Conservation (phyloP, 37 sponge, comb jelly and placozoan genomes). For the Lycopodina hypogea region DNA sequence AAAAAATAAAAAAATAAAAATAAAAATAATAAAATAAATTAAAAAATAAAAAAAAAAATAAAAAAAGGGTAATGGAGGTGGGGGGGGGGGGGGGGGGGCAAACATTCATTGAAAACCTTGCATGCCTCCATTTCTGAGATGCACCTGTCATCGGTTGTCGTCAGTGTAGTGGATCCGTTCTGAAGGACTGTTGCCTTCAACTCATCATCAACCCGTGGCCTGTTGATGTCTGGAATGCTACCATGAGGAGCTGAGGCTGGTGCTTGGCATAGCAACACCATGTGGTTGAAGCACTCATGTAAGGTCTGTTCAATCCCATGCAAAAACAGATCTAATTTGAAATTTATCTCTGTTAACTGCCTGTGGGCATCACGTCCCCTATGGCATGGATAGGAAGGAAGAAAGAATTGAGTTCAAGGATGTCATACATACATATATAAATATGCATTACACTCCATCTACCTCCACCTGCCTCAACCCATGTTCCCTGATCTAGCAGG, state of each 20-base stretch:
- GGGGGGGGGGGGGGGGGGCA: no score
- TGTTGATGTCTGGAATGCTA: no score
- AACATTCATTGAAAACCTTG: background rate
- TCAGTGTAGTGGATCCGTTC: no score
- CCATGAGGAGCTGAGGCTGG: no score
- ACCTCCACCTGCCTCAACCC: no score
- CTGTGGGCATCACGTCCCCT: slow-evolving; percentile 33
- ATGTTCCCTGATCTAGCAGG: no score
- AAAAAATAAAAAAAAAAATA: background rate
- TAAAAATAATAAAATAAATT: background rate
- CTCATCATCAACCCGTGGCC: no score
- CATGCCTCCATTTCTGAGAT: background rate
- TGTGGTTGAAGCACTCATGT: slow-evolving; percentile 8
- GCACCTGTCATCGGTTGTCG: background rate
- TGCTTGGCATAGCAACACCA: background rate
- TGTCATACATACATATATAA: background rate
- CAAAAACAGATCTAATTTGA: slow-evolving; percentile 45
- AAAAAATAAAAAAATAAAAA: no score
- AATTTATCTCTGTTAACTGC: slow-evolving; percentile 67
- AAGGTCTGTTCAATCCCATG: slow-evolving; percentile 58
- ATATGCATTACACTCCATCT: background rate
- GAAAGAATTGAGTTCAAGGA: background rate
- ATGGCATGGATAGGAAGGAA: background rate
- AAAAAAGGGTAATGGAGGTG: no score
- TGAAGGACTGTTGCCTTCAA: no score